Conservation (phyloP, 1,140 invertebrate species). For the Zaprionus africanus region DNA sequence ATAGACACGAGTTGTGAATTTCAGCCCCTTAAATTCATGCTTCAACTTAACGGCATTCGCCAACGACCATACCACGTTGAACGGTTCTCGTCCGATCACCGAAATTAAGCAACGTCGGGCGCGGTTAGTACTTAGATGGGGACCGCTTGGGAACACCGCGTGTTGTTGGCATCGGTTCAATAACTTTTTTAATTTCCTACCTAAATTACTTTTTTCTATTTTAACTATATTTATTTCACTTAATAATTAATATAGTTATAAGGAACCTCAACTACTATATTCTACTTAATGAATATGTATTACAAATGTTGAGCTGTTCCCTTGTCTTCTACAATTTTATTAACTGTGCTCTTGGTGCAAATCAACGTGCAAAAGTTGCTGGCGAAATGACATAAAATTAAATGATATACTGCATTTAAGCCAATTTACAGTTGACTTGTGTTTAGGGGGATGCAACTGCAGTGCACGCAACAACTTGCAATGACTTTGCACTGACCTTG, state of each 20-base stretch:
- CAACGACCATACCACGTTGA: slow-evolving; percentile 79
- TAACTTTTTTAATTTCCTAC: not conserved
- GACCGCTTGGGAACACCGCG: slow-evolving; percentile 86
- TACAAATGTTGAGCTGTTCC: not conserved
- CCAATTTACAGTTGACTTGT: slow-evolving; percentile 80
- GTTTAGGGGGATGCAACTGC: slow-evolving; percentile 34
- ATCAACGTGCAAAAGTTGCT: slow-evolving; percentile 53
- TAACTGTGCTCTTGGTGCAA: slow-evolving; percentile 20
- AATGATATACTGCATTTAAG: slow-evolving; percentile 79
- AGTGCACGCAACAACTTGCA: slow-evolving; percentile 49
- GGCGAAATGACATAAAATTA: slow-evolving; percentile 68
- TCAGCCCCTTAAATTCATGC: not conserved
- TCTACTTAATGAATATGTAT: not conserved
- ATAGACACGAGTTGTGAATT: not conserved
- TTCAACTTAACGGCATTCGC: slow-evolving; percentile 13
- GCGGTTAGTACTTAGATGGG: slow-evolving; percentile 87
- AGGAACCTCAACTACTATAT: not conserved
- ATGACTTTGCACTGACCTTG: slow-evolving; percentile 72
- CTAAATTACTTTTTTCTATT: not conserved
- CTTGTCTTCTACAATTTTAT: not conserved
- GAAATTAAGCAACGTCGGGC: slow-evolving; percentile 86
- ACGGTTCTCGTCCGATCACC: slow-evolving; percentile 86
- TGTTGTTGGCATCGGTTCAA: slow-evolving; percentile 78
- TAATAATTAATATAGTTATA: too few species aligned
- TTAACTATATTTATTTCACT: not conserved